Conservation (phyloP, 2,797 vertebrate species). For the Enteromius unitaeniatus region DNA sequence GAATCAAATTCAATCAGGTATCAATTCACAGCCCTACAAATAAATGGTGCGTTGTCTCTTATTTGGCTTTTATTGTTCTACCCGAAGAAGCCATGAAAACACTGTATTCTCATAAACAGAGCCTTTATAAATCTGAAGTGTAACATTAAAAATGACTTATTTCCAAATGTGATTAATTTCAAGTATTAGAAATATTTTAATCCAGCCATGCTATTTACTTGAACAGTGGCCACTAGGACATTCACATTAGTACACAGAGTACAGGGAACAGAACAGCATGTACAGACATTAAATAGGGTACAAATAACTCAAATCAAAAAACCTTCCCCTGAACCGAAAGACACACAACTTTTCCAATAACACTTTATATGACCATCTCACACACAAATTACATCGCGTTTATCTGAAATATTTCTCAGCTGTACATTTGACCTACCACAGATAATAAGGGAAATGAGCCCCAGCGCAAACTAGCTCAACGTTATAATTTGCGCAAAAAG, state of each 20-base stretch:
- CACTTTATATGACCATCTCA: not conserved
- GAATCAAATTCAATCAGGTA: not conserved
- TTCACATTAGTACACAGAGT: not conserved
- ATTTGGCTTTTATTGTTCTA: not conserved
- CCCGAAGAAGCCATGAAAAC: not conserved
- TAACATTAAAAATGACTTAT: conserved; percentile 62
- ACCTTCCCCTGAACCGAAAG: not conserved
- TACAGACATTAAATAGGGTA: conserved; percentile 8
- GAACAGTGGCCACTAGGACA: not conserved
- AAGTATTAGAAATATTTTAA: conserved; percentile 70
- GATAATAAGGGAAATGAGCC: conserved; percentile 68
- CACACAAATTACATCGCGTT: not conserved
- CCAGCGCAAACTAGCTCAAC: conserved; percentile 65
- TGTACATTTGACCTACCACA: conserved; percentile 77
- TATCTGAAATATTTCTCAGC: conserved; percentile 59
- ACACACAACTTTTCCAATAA: not conserved
- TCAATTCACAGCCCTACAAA: not conserved
- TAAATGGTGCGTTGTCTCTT: not conserved
- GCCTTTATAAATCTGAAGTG: conserved; percentile 24
- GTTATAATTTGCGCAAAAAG: conserved; percentile 79
- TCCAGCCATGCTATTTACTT: conserved; percentile 66
- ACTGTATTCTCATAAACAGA: not conserved
- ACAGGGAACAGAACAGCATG: conserved; percentile 5
- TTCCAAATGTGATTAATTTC: conserved; percentile 64
- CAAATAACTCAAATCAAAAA: not conserved